These are phyloP conservation scores for Sminthopsis crassicaudata DNA, from an alignment of 2,113 vertebrate species.

Conservation along the genomic window DNA sequence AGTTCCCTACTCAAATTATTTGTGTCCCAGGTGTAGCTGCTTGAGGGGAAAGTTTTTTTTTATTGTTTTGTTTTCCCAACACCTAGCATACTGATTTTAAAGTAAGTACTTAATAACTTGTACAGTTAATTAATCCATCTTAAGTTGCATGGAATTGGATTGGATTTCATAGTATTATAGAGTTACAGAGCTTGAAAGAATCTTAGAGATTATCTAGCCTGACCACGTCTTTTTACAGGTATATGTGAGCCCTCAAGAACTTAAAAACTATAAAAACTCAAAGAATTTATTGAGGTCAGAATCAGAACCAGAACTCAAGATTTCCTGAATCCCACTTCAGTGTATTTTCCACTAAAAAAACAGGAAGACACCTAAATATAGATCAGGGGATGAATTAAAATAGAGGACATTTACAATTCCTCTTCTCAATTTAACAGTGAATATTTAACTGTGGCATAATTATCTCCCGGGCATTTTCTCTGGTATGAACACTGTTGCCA, in stretches of 20 bases:
- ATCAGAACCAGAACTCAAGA: neutral
- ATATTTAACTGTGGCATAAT: neutral
- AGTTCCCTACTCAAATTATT: neutral
- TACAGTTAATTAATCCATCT: neutral
- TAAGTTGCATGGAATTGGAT: neutral
- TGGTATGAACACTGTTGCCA: neutral
- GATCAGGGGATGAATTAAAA: neutral
- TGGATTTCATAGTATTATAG: neutral
- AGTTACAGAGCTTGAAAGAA: neutral
- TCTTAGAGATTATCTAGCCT: neutral
- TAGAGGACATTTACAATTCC: neutral
- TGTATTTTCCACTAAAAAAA: neutral
- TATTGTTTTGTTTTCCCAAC: neutral
- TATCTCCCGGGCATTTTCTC: fast-evolving
- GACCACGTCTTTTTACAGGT: neutral
- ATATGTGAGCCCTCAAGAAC: neutral
- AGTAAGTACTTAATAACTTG: neutral
- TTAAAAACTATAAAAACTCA: neutral
- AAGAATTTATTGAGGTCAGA: neutral
- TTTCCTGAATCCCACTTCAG: neutral
- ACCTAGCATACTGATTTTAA: neutral
- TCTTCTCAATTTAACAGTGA: neutral
- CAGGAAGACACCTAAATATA: neutral
- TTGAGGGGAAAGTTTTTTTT: neutral
- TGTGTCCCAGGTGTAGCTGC: neutral